Evolutionary conservation across 64 coral and sea anemone species (phyloP).

Genomic region (Actinia equina): DNA sequence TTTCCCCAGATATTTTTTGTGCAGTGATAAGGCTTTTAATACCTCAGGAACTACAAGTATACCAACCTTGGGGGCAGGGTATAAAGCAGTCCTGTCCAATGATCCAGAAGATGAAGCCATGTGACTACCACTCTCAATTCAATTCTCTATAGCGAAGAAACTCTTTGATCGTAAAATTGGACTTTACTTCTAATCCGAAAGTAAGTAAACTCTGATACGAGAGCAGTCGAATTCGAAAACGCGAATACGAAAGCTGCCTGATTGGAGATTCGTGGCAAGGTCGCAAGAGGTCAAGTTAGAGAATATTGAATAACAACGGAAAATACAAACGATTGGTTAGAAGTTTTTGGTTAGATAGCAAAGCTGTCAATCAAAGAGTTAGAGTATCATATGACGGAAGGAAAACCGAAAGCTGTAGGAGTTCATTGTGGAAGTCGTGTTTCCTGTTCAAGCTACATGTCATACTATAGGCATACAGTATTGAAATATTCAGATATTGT

Average conservation of each 20-base stretch:
- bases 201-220: not conserved
- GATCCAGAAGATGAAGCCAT: not conserved
- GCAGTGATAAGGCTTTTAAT: not conserved
- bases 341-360: not conserved
- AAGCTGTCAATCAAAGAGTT: not conserved
- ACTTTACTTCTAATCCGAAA: not conserved
- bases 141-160: not conserved
- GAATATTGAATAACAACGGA: not conserved
- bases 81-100: not conserved
- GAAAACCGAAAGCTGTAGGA: not conserved
- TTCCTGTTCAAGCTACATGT: too few species aligned
- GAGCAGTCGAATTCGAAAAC: slow-evolving; percentile 20
- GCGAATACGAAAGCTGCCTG: slow-evolving; percentile 24
- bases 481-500: too few species aligned
- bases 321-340: not conserved
- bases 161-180: not conserved
- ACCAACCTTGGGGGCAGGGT: not conserved
- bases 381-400: not conserved
- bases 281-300: not conserved
- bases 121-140: not conserved
- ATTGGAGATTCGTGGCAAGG: not conserved
- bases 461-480: too few species aligned
- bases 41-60: not conserved
- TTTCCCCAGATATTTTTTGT: not conserved
- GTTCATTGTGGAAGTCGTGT: not conserved